Evolutionary conservation across 2,888 invertebrate species (phyloP).

Genomic region (Neocrepidodera transversa): DNA sequence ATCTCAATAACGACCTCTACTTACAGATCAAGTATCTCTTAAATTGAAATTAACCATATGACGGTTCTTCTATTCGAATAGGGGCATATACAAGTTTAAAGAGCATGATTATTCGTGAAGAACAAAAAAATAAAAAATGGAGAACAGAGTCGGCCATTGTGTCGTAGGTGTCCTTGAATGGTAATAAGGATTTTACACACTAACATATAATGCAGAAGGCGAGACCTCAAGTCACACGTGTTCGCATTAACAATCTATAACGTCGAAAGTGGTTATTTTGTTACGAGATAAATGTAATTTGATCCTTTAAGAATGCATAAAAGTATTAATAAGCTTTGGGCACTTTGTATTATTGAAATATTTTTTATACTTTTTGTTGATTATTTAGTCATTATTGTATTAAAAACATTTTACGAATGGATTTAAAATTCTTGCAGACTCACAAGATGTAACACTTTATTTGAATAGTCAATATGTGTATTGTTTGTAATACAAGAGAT

Average conservation of each 20-base stretch:
- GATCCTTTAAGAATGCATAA: background rate
- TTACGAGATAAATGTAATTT: background rate
- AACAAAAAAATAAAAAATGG: background rate
- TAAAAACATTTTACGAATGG: too few species aligned
- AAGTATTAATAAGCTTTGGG: background rate
- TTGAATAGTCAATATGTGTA: too few species aligned
- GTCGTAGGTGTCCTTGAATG: background rate
- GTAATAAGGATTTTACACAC: background rate
- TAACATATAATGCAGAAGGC: background rate
- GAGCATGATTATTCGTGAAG: conserved; percentile 9
- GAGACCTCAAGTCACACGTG: background rate
- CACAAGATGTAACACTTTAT: too few species aligned
- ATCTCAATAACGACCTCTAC: too few species aligned
- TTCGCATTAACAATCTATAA: background rate
- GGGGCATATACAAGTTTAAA: conserved; percentile 18
- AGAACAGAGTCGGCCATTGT: background rate
- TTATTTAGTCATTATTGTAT: too few species aligned
- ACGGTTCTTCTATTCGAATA: conserved; percentile 4
- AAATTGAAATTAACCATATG: background rate
- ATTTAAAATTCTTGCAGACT: too few species aligned
- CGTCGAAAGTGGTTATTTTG: background rate
- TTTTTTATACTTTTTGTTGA: too few species aligned
- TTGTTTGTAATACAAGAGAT: too few species aligned
- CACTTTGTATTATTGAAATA: background rate
- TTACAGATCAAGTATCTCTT: background rate